A percentile compares a stretch with the other conserved stretches of the same genome.
Evolutionary conservation across 2,888 invertebrate genomes (phyloP).

Genomic region (Melieria omissa): DNA sequence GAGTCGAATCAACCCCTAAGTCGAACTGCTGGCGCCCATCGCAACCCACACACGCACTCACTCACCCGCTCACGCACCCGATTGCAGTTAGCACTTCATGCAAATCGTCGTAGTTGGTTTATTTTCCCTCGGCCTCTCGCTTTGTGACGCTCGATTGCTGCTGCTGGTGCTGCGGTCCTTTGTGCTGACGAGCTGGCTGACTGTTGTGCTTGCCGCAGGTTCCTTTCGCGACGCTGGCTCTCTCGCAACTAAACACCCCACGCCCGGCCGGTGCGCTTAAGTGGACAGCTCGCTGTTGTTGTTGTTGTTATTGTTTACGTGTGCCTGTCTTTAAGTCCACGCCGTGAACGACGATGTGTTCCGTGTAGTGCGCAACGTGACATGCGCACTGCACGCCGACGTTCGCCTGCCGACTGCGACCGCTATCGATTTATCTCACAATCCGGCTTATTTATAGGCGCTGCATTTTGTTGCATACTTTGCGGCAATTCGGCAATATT

Average conservation of each 20-base stretch:
- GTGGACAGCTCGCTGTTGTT: neutral
- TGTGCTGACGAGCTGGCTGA: neutral
- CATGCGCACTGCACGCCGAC: constrained; percentile 46
- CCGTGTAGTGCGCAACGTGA: constrained; percentile 47
- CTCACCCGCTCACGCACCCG: constrained; percentile 28
- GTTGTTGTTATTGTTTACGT: constrained; percentile 6
- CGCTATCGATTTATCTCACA: constrained; percentile 32
- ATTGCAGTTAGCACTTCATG: neutral
- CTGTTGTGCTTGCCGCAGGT: constrained; percentile 19
- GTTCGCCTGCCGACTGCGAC: constrained; percentile 5
- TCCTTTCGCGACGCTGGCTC: constrained; percentile 40
- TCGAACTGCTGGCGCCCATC: constrained; percentile 30
- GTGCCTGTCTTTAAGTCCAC: constrained; percentile 34
- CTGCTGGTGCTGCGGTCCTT: neutral
- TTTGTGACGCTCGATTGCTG: constrained; percentile 9
- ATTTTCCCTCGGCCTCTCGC: neutral
- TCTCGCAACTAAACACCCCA: constrained; percentile 24
- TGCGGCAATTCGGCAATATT: no score
- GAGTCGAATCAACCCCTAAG: constrained; percentile 30
- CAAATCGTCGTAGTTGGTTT: constrained; percentile 18
- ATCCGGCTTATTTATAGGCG: neutral
- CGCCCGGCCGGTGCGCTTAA: constrained; percentile 2
- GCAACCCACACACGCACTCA: constrained; percentile 42
- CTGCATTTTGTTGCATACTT: neutral
- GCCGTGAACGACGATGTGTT: constrained; percentile 2